Evolutionary conservation across 2,113 vertebrate species (phyloP).

Genomic region (Pardalotus punctatus): DNA sequence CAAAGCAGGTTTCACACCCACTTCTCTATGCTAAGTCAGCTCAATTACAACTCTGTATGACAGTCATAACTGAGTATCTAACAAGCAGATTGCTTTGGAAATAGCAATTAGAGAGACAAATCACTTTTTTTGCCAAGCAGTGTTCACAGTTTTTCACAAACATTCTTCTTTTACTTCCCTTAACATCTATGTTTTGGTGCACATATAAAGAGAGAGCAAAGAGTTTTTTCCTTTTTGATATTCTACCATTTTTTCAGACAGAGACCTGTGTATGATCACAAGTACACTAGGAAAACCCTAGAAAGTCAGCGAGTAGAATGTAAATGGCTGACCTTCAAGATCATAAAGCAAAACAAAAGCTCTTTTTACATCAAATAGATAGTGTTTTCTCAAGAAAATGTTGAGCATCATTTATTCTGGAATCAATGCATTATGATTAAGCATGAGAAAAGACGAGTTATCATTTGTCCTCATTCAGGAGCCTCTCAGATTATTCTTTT

Average conservation of each 20-base stretch:
- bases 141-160: neutral
- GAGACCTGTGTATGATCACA: neutral
- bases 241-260: conserved; percentile 22
- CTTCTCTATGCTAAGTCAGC: neutral
- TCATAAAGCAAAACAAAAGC: neutral
- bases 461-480: neutral
- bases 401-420: neutral
- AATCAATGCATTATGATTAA: neutral
- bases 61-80: neutral
- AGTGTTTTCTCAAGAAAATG: neutral
- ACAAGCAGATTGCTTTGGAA: neutral
- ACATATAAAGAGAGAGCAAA: neutral
- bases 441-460: neutral
- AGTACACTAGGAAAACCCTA: neutral
- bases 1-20: neutral
- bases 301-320: neutral
- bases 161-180: neutral
- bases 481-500: neutral
- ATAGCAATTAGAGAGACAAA: neutral
- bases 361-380: neutral
- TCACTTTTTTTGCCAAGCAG: neutral
- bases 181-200: neutral
- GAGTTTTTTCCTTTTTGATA: neutral
- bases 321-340: conserved; percentile 2
- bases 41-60: neutral